These are phyloP conservation scores for Drosophila grimshawi DNA, from an alignment of 1,140 invertebrate genomes.

Conservation along the genomic window DNA sequence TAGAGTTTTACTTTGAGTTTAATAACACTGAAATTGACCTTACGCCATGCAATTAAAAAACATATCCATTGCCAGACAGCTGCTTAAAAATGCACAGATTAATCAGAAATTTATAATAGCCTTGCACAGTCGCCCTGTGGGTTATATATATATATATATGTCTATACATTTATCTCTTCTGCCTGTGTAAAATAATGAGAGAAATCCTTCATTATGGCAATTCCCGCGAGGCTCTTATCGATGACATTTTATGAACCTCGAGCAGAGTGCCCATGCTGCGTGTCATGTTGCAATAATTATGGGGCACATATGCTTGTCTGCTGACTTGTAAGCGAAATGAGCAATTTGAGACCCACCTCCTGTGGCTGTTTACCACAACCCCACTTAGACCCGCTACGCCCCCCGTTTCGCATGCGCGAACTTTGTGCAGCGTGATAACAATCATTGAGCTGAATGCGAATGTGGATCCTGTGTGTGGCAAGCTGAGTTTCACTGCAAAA, in stretches of 20 bases:
- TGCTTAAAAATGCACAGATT: conserved; percentile 40
- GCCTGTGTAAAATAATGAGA: conserved; percentile 34
- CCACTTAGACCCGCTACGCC: neutral
- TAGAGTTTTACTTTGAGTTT: too few relatives aligned
- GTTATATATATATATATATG: conserved; percentile 6
- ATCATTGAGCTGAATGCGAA: conserved; percentile 47
- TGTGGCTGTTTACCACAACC: conserved; percentile 6
- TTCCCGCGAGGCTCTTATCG: conserved; percentile 54
- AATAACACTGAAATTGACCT: neutral
- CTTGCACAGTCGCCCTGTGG: neutral
- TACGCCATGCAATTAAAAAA: neutral
- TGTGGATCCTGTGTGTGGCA: conserved; percentile 1
- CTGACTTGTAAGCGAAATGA: conserved; percentile 48
- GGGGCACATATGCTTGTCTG: conserved; percentile 62
- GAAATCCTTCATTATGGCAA: conserved; percentile 53
- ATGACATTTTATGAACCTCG: conserved; percentile 39
- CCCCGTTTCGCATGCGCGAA: neutral
- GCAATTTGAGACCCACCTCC: conserved; percentile 39
- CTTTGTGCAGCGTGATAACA: conserved; percentile 80
- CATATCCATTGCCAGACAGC: neutral
- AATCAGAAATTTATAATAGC: conserved; percentile 49
- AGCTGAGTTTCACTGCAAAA: conserved; percentile 18
- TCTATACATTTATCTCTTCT: neutral
- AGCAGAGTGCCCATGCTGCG: conserved; percentile 33
- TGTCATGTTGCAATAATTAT: conserved; percentile 79